These are phyloP conservation scores for Ciconia maguari DNA, from an alignment of 2,113 vertebrate genomes.

Conservation along the genomic window DNA sequence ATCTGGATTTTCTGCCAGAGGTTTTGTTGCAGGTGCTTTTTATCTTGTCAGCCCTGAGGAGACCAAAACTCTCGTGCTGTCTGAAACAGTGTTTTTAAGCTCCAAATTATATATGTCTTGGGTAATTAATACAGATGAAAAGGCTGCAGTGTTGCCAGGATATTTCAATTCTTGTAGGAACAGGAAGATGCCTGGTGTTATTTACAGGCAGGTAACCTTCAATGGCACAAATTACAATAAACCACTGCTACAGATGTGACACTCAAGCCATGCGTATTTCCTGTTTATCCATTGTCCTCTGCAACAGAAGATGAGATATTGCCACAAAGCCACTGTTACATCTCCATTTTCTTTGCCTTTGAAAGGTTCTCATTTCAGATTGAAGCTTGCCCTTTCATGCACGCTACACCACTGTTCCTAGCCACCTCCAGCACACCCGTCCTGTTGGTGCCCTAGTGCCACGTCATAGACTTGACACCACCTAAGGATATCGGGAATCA, in stretches of 20 bases:
- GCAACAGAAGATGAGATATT: not conserved
- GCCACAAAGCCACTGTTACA: not conserved
- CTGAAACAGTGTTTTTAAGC: not conserved
- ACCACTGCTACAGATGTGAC: not conserved
- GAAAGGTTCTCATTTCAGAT: not conserved
- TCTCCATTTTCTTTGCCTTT: not conserved
- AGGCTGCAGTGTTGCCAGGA: not conserved
- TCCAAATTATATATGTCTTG: not conserved
- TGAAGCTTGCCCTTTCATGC: not conserved
- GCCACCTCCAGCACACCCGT: not conserved
- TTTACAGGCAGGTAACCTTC: not conserved
- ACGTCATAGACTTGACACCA: not conserved
- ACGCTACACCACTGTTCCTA: accelerated
- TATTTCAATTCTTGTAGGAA: not conserved
- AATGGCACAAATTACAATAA: not conserved
- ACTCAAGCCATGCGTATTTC: not conserved
- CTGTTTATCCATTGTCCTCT: not conserved
- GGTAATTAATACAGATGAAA: not conserved
- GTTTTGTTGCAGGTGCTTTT: not conserved
- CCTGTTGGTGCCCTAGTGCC: not conserved
- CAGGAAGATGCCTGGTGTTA: not conserved
- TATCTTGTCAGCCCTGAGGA: not conserved
- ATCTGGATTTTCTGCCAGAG: not conserved
- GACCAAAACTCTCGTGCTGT: not conserved
- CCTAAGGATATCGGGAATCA: not conserved